A percentile compares a stretch with the other conserved stretches of the same genome.
Evolutionary conservation across 2,888 invertebrate genomes (phyloP).

Genomic region (Tipula vernalis): DNA sequence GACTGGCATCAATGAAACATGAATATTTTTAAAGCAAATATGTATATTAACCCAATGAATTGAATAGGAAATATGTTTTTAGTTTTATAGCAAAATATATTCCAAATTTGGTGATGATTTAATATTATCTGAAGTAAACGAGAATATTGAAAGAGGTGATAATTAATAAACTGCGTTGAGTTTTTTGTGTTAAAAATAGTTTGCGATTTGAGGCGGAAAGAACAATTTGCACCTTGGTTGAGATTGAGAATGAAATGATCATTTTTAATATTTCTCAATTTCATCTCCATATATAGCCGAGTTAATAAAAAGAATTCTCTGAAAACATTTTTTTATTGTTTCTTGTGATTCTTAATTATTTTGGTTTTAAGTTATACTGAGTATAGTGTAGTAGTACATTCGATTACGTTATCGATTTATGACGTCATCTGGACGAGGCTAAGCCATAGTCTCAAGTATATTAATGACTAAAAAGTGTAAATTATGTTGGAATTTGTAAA

Average conservation of each 20-base stretch:
- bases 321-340: neutral
- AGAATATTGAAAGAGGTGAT: neutral
- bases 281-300: neutral
- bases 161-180: neutral
- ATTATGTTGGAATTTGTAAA: neutral
- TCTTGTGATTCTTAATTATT: neutral
- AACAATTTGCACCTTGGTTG: neutral
- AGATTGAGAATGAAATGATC: neutral
- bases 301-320: neutral
- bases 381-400: neutral
- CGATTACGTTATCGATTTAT: neutral
- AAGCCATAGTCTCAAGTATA: neutral
- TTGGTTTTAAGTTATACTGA: neutral
- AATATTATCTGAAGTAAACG: neutral
- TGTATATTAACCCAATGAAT: neutral
- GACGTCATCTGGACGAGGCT: neutral
- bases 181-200: neutral
- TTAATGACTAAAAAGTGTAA: neutral
- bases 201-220: neutral
- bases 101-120: neutral
- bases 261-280: neutral
- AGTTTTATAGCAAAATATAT: neutral
- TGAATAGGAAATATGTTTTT: neutral
- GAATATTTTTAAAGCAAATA: neutral
- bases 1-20: neutral